Evolutionary conservation across 2,797 vertebrate genomes (phyloP), one percentile per base, ranked within the genome.

Genomic region (Cebuella pygmaea): DNA sequence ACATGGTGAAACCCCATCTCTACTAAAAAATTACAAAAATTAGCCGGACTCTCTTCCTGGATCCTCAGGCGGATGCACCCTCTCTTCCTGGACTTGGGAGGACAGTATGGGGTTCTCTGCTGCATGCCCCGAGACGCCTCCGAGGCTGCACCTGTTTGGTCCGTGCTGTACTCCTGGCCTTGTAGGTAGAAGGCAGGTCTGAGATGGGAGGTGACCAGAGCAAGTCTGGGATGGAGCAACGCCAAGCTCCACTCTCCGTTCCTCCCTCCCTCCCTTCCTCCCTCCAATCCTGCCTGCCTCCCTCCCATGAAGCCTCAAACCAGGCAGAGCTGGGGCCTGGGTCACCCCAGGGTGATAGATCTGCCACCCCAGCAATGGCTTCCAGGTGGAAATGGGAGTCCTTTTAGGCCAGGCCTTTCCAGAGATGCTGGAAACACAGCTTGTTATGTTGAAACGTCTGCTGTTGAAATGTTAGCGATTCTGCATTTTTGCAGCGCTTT

Each of bases 91-190:
- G 36, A 39, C 55, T 24, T 48, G 6, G 81, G 55, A 1, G 39
- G 61, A 85, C 36, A 9, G 70, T 10, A 26, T 75, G 39, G 85
- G 26, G 48, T n/a, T 57, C 39, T 61, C 85, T 70, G 44, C 83
- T n/a, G 55, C 5, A 4, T 0, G 0, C 64, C 61, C 11, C 3
- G 7, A 27, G 61, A 7, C 9, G 7, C 15, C 11, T 12, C 33
- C 0, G 0, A n/a, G 70, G 33, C 44, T 5, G 7, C 2, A 0
- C 9, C 41, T 13, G 44, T 57, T 2, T 6, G 27, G 39, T 57
- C 80, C 27, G 20, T 4, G 10, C 88, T 61, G 12, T 36, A 27
- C 59, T 1, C 0, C 15, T 4, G 75, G n/a, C 19, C 84, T 26
- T 0, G 0, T 2, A 36, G 67, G 22, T 2, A 10, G 39, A 85